These are phyloP conservation scores for Pinna nobilis DNA, from an alignment of 1,140 invertebrate species.

Conservation along the genomic window DNA sequence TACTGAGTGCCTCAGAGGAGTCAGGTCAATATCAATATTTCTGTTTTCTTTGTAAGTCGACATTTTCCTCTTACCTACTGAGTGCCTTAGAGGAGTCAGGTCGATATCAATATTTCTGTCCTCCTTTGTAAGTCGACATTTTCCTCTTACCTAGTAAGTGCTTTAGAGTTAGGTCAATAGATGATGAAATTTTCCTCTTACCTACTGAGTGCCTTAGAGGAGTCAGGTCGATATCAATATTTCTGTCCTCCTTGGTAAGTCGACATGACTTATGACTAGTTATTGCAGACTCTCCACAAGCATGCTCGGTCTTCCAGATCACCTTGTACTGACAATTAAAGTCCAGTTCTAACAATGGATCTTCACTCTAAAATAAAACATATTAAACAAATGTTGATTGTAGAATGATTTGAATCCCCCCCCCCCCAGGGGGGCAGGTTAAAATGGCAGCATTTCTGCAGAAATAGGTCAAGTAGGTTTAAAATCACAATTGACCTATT, in stretches of 20 bases:
- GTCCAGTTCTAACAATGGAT: conserved; percentile 53
- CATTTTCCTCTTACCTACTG: conserved; percentile 31
- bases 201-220: conserved; percentile 51
- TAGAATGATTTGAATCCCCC: background rate
- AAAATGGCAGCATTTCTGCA: background rate
- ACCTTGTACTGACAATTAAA: conserved; percentile 60
- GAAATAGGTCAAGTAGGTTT: too few species aligned
- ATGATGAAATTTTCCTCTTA: conserved; percentile 24
- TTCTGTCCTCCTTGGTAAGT: conserved; percentile 54
- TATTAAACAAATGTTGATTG: background rate
- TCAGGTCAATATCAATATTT: too few species aligned
- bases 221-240: conserved; percentile 65
- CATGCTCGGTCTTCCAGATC: conserved; percentile 68
- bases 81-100: conserved; percentile 55
- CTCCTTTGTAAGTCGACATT: conserved; percentile 56
- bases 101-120: conserved; percentile 64
- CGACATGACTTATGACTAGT: conserved; percentile 55
- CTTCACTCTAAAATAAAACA: conserved; percentile 55
- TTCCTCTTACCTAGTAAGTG: conserved; percentile 37
- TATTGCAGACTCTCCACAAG: conserved; percentile 55
- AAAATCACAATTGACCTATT: too few species aligned
- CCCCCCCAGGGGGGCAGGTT: background rate
- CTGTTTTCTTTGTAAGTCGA: conserved; percentile 53
- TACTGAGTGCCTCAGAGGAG: conserved; percentile 45
- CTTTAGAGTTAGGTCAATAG: too few species aligned